Conservation (phyloP, 2,797 vertebrate species). For the Tokudaia muenninki region DNA sequence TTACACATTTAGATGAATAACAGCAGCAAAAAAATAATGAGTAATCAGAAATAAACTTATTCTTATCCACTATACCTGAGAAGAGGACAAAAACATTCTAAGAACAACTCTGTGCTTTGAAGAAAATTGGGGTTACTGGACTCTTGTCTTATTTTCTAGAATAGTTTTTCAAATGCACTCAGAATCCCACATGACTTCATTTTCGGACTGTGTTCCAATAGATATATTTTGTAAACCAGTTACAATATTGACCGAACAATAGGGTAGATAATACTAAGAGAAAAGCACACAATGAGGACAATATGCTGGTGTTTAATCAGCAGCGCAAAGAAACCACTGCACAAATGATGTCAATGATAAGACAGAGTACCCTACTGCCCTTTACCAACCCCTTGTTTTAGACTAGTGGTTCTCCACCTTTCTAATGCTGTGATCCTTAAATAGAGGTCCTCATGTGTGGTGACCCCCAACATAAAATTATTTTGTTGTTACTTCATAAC, state of each 20-base stretch:
- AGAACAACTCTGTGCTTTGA: not conserved
- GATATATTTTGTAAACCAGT: slow-evolving; percentile 77
- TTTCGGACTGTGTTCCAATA: not conserved
- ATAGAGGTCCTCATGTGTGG: not conserved
- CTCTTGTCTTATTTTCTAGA: not conserved
- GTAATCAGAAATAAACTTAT: no score
- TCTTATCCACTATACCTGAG: not conserved
- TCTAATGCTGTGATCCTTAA: not conserved
- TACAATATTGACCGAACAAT: slow-evolving; percentile 81
- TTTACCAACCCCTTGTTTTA: not conserved
- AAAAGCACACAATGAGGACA: slow-evolving; percentile 63
- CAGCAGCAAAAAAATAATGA: not conserved
- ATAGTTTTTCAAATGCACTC: not conserved
- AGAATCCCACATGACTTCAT: not conserved
- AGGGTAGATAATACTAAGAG: slow-evolving; percentile 82
- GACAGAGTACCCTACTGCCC: not conserved
- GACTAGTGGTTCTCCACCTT: not conserved
- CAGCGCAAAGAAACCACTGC: slow-evolving; percentile 29
- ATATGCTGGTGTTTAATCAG: slow-evolving; percentile 80
- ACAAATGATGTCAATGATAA: not conserved
- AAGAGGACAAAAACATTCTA: not conserved
- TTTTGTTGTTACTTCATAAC: not conserved
- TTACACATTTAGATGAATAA: not conserved
- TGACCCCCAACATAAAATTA: not conserved
- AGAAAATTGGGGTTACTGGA: not conserved